Percentiles rank a stretch among this genome's conserved stretches.
phyloP scores from a whole-genome alignment of 1,140 invertebrate species.

The Drosophila sproati region DNA sequence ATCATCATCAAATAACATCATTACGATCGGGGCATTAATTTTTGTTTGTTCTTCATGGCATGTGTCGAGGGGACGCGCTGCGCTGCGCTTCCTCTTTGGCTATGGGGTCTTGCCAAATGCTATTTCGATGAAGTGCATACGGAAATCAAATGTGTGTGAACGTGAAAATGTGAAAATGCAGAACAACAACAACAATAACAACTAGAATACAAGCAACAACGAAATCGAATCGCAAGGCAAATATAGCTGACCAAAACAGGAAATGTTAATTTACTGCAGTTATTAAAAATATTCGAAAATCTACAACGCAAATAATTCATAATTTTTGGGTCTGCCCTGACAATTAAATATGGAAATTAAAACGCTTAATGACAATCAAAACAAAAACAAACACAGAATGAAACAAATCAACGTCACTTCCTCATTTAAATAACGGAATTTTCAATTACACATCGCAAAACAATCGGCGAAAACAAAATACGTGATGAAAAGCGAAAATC shows the following conservation, averaged over 20 bases:
- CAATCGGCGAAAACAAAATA: slow-evolving; percentile 64
- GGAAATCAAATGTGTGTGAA: slow-evolving; percentile 64
- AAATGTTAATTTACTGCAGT: slow-evolving; percentile 71
- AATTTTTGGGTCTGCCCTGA: slow-evolving; percentile 38
- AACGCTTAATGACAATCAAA: slow-evolving; percentile 26
- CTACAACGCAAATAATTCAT: slow-evolving; percentile 40
- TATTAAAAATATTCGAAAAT: slow-evolving; percentile 20
- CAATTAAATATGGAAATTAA: slow-evolving; percentile 79
- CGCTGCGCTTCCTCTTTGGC: slow-evolving; percentile 75
- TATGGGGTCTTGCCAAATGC: slow-evolving; percentile 73
- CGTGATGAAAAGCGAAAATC: slow-evolving; percentile 71
- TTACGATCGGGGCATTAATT: slow-evolving; percentile 30
- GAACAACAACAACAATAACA: slow-evolving; percentile 24
- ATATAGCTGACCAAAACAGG: slow-evolving; percentile 52
- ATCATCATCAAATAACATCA: slow-evolving; percentile 41
- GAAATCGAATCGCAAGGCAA: slow-evolving; percentile 38
- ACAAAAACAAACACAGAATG: slow-evolving; percentile 33
- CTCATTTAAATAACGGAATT: slow-evolving; percentile 82
- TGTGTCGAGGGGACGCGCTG: slow-evolving; percentile 48
- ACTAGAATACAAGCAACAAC: slow-evolving; percentile 19
- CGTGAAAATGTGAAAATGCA: slow-evolving; percentile 36
- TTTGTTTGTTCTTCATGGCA: slow-evolving; percentile 61
- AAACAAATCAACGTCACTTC: slow-evolving; percentile 70
- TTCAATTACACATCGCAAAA: slow-evolving; percentile 75
- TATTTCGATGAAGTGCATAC: slow-evolving; percentile 73